phyloP scores from a whole-genome alignment of 2,888 invertebrate genomes.

The Andrena hattorfiana region DNA sequence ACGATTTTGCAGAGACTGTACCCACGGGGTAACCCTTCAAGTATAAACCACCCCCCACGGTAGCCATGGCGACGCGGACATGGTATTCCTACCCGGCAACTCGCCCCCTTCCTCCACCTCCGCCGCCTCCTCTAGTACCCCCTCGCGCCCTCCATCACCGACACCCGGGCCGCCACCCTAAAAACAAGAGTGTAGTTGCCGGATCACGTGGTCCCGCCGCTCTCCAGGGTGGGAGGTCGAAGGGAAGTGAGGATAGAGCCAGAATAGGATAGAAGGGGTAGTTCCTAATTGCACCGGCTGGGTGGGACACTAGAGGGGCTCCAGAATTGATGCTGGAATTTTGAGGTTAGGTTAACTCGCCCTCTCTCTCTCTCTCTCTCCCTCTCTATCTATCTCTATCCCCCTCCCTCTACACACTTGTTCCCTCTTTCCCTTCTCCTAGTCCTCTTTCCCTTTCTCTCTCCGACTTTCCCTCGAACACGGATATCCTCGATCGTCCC shows the following conservation, averaged over 20 bases:
- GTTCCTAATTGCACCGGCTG: constrained; percentile 83
- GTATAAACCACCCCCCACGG: constrained; percentile 81
- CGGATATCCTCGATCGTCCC: constrained; percentile 42
- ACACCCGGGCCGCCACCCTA: constrained; percentile 76
- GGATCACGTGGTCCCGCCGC: constrained; percentile 81
- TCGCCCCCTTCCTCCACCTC: constrained; percentile 68
- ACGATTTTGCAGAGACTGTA: constrained; percentile 83
- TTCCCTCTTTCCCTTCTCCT: constrained; percentile 54
- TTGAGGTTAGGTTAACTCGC: constrained; percentile 82
- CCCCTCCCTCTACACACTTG: constrained; percentile 36
- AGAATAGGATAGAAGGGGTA: constrained; percentile 81
- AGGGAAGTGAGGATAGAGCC: constrained; percentile 79
- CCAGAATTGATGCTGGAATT: constrained; percentile 84
- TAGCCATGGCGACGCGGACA: constrained; percentile 82
- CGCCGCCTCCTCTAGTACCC: constrained; percentile 63
- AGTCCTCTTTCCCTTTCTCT: constrained; percentile 48
- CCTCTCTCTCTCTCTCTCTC: constrained; percentile 60
- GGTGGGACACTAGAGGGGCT: constrained; percentile 80
- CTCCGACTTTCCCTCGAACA: constrained; percentile 50
- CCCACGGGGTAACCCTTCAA: constrained; percentile 81
- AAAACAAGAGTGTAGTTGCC: constrained; percentile 83
- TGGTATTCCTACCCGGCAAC: constrained; percentile 79
- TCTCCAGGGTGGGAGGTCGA: constrained; percentile 75
- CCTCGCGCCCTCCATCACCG: constrained; percentile 68
- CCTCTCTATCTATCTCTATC: constrained; percentile 24